Base-by-base conservation (phyloP, 2,797 vertebrate species). In the Acrossocheilus wenchowensis region DNA sequence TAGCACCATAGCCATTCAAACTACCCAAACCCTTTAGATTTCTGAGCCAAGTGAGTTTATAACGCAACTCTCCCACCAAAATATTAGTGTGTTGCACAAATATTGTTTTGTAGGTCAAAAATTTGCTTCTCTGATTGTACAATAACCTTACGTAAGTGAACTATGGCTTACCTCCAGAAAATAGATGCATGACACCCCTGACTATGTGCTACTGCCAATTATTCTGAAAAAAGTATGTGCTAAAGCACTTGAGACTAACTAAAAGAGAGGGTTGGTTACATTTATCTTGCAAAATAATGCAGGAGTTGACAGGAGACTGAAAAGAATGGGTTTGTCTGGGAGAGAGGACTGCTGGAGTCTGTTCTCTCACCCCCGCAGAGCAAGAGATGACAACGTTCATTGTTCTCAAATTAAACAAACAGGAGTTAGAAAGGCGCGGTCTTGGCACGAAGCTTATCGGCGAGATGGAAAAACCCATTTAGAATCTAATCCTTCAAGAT, bases 401-500 rank as follows among this genome's bases (percentile, higher is more conserved):
- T 92, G 91, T 91, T 90, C 92, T 89, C 80, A 90, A 90, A 92
- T 91, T 88, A 85, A 94, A 92, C 90, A 92, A 91, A 93, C 81
- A 83, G 83, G 78, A 87, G 93, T 93, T 93, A 93, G 57, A 92
- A 91, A 93, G 91, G 92, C 92, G 90, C 90, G 92, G 89, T 87
- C 89, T 81, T 81, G 72, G 89, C 90, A 79, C 12, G 71, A 89
- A 90, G 93, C 92, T 95, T 94, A 95, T 91, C 90, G 88, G 88
- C 6, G 88, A 90, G 86, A 93, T 77, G 87, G 92, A 93, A 93
- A 93, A 94, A 90, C 90, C 93, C 91, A 93, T 95, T 95, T 94
- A 94, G 92, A 92, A 93, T 93, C 90, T 94, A 96, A 95, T 95
- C 95, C 94, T 94, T 93, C 93, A 94, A 95, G 94, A 95, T 93